These are phyloP conservation scores for Campylorhamphus procurvoides DNA, from an alignment of 2,113 vertebrate genomes.

Conservation along the genomic window DNA sequence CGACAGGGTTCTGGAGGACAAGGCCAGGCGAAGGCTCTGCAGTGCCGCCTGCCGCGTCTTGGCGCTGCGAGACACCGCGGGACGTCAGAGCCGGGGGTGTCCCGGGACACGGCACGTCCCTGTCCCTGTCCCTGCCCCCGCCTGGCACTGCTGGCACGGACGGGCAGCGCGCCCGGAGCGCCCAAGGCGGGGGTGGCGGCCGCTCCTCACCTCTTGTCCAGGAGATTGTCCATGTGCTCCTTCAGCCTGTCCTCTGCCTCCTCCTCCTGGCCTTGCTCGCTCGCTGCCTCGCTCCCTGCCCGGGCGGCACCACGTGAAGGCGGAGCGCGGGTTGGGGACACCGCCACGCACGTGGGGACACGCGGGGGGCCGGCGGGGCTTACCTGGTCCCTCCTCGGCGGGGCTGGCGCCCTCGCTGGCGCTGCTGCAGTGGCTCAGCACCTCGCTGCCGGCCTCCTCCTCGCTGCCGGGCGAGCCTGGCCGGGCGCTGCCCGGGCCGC, in stretches of 20 bases:
- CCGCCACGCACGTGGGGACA: neutral
- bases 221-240: constrained; percentile 88
- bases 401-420: constrained; percentile 85
- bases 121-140: too few relatives aligned
- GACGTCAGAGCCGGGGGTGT: neutral
- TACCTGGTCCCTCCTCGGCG: constrained; percentile 84
- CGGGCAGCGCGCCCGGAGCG: neutral
- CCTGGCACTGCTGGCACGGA: neutral
- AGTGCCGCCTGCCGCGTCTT: constrained; percentile 86
- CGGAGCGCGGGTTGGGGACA: neutral
- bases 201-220: constrained; percentile 87
- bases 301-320: neutral
- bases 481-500: neutral
- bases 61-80: constrained; percentile 62
- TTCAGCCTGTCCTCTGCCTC: constrained; percentile 90
- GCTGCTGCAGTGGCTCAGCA: constrained; percentile 89
- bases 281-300: constrained; percentile 81
- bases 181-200: rapidly evolving
- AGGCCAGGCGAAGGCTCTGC: constrained; percentile 83
- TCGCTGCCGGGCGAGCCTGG: constrained; percentile 77
- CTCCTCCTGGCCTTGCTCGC: constrained; percentile 87
- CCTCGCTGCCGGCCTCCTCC: constrained; percentile 88
- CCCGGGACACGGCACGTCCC: neutral
- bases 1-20: constrained; percentile 82
- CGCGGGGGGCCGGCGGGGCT: neutral